phyloP scores from a whole-genome alignment of 2,888 invertebrate genomes.

The Nasonia oneida region DNA sequence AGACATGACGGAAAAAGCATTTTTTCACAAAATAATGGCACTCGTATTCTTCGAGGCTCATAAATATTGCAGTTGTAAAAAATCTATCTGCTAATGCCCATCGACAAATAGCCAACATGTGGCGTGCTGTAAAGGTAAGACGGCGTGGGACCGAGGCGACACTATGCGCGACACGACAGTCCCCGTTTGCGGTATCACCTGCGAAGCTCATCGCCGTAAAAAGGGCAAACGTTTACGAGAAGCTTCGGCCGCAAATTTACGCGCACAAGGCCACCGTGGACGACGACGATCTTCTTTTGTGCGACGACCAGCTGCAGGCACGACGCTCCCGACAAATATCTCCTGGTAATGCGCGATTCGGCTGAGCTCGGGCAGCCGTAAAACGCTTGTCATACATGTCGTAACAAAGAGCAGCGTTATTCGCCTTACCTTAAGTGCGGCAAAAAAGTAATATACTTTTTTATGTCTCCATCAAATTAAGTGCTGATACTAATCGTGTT shows the following conservation, averaged over 20 bases:
- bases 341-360: slow-evolving; percentile 27
- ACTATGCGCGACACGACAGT: not conserved
- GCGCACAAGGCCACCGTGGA: slow-evolving; percentile 23
- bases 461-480: slow-evolving; percentile 25
- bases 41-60: slow-evolving; percentile 8
- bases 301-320: slow-evolving; percentile 8
- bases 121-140: not conserved
- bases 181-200: slow-evolving; percentile 48
- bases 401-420: slow-evolving; percentile 20
- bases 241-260: slow-evolving; percentile 32
- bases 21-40: not conserved
- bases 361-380: slow-evolving; percentile 24
- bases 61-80: slow-evolving; percentile 13
- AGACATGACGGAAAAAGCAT: not conserved
- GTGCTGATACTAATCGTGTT: slow-evolving; percentile 10
- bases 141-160: not conserved
- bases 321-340: slow-evolving; percentile 22
- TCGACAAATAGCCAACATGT: slow-evolving; percentile 20
- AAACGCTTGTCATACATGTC: slow-evolving; percentile 26
- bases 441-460: slow-evolving; percentile 10
- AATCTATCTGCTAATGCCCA: slow-evolving; percentile 20
- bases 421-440: slow-evolving; percentile 17
- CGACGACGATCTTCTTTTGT: not conserved
- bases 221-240: slow-evolving; percentile 42
- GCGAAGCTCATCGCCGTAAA: slow-evolving; percentile 41